Percentiles rank a stretch among this genome's conserved stretches.
phyloP scores from a whole-genome alignment of 1,140 invertebrate genomes.

The Calosoma granatense region DNA sequence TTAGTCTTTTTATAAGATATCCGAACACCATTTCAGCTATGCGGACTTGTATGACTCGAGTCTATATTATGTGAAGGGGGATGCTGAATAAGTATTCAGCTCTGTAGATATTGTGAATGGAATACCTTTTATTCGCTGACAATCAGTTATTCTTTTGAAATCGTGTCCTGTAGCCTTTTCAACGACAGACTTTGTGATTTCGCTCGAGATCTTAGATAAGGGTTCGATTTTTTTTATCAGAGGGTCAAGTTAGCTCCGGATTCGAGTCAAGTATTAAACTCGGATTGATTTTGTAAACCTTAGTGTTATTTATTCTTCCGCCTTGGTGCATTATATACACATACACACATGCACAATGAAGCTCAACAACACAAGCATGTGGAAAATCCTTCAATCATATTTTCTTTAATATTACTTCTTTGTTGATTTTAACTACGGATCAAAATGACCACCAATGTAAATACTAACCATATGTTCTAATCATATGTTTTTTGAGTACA shows the following conservation, averaged over 20 bases:
- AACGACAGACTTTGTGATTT: conserved; percentile 28
- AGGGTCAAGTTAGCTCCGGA: conserved; percentile 18
- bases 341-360: too few relatives aligned
- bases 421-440: too few relatives aligned
- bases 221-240: conserved; percentile 21
- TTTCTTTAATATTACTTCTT: too few relatives aligned
- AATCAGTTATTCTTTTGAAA: conserved; percentile 30
- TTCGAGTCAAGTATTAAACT: conserved; percentile 15
- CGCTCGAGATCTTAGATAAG: conserved; percentile 25
- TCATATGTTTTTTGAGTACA: too few relatives aligned
- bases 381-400: too few relatives aligned
- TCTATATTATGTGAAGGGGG: neutral
- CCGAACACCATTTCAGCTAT: conserved; percentile 24
- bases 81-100: conserved; percentile 12
- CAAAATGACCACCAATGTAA: too few relatives aligned
- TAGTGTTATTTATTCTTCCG: neutral
- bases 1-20: conserved; percentile 30
- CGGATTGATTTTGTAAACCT: neutral
- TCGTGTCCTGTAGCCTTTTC: conserved; percentile 28
- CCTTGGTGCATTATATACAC: too few relatives aligned
- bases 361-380: too few relatives aligned
- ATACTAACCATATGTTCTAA: too few relatives aligned
- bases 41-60: conserved; percentile 11
- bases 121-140: conserved; percentile 25
- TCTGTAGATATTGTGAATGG: conserved; percentile 13